Evolutionary conservation across 2,797 vertebrate species (phyloP), one percentile per base, ranked within the genome.

Genomic region (Eulemur rubriventer): DNA sequence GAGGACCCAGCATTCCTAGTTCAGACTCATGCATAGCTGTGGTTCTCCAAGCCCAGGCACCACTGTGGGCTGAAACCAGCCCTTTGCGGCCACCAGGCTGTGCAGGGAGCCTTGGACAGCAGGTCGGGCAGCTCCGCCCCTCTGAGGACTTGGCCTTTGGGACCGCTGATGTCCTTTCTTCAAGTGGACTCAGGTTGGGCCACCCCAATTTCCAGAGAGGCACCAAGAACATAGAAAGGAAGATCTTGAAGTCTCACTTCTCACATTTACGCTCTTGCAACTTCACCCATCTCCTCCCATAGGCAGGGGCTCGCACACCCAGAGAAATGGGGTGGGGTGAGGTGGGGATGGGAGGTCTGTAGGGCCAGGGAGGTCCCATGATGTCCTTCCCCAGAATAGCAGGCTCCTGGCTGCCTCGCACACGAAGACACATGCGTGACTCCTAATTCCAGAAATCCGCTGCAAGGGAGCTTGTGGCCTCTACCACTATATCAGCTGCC

Each of bases 391-490:
- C 50, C 28, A 12, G 55, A 28, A 59, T 6, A 4, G 20, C 1
- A 6, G 59, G 10, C 1, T 1, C 61, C 2, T 0, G 7, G 20
- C 16, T 4, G 35, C 30, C n/a, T 46, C 2, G 0, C 35, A 10
- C 52, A 16, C 3, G 4, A 13, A 0, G 3, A 20, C 18, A 20
- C 4, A 1, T 0, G 2, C 28, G 8, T 3, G 17, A 1, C 11
- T 38, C 81, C 88, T 26, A 18, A 73, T 52, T 76, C 76, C 46
- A 18, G 1, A 65, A 48, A 1, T 46, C 67, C 1, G 4, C 65
- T n/a, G 30, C 35, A 7, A 52, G 33, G 82, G n/a, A 6, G 2
- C 20, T 5, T 0, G 8, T 33, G 2, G 78, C 24, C 43, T 13
- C 10, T 26, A 11, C 2, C 6, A 6, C 22, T 2, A 5, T 2